Conservation (phyloP, 2,888 invertebrate genomes). For the Odiellus spinosus region DNA sequence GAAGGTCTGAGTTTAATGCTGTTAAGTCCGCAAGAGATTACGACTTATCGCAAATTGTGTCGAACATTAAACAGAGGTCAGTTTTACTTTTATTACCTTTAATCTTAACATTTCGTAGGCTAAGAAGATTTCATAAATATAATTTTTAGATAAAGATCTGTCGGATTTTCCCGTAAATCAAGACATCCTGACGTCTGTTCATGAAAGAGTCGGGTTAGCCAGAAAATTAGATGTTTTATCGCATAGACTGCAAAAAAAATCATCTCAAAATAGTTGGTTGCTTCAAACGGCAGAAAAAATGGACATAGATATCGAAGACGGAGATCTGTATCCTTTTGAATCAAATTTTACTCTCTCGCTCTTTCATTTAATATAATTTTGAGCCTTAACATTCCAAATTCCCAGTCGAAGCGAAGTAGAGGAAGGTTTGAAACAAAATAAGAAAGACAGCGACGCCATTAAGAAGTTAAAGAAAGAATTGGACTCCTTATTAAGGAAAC, state of each 20-base stretch:
- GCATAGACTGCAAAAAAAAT: slow-evolving; percentile 47
- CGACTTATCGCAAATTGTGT: slow-evolving; percentile 60
- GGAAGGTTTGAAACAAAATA: slow-evolving; percentile 5
- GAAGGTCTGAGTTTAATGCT: slow-evolving; percentile 82
- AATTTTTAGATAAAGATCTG: slow-evolving; percentile 54
- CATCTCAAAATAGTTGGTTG: slow-evolving; percentile 64
- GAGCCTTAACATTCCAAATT: no score
- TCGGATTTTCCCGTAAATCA: slow-evolving; percentile 63
- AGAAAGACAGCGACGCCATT: slow-evolving; percentile 2
- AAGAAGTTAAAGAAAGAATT: slow-evolving; percentile 13
- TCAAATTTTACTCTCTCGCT: not conserved
- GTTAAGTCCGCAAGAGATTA: slow-evolving; percentile 72
- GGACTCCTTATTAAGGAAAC: slow-evolving; percentile 8
- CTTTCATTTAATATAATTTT: not conserved
- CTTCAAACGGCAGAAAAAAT: slow-evolving; percentile 70
- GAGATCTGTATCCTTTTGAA: slow-evolving; percentile 22
- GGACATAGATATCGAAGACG: slow-evolving; percentile 56
- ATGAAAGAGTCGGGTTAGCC: slow-evolving; percentile 56
- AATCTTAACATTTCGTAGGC: no score
- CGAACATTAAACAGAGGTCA: slow-evolving; percentile 67
- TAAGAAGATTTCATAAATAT: no score
- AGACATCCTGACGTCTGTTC: slow-evolving; percentile 43
- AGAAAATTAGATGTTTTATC: slow-evolving; percentile 57
- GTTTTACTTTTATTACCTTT: slow-evolving; percentile 21
- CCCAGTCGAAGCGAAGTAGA: slow-evolving; percentile 6